phyloP scores from a whole-genome alignment of 2,797 vertebrate genomes.

The Sebastes trivittatus region DNA sequence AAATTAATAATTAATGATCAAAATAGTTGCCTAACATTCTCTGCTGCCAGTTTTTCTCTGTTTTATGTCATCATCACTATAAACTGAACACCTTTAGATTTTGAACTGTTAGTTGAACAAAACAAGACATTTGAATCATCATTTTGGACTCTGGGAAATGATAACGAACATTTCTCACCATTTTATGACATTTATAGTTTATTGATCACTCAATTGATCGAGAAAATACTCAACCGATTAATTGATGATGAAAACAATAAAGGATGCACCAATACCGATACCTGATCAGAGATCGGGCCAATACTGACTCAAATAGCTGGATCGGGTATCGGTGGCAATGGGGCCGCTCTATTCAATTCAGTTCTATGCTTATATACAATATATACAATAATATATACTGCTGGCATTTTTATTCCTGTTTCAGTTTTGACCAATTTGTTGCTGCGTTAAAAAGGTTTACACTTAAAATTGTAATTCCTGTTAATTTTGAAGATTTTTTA shows the following conservation, averaged over 20 bases:
- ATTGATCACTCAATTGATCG: not conserved
- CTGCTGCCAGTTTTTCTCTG: not conserved
- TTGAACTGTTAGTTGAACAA: not conserved
- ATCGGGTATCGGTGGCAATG: no score
- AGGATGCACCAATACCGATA: no score
- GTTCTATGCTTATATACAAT: no score
- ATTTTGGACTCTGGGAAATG: not conserved
- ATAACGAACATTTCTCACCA: not conserved
- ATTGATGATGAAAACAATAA: not conserved
- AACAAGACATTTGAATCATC: not conserved
- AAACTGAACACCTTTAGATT: not conserved
- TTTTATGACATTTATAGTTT: not conserved
- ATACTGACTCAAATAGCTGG: no score
- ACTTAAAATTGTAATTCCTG: no score
- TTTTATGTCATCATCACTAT: not conserved
- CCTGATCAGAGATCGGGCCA: no score
- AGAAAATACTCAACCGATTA: not conserved
- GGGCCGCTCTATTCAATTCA: no score
- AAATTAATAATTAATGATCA: not conserved
- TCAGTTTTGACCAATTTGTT: no score
- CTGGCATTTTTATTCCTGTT: no score
- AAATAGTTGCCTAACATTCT: not conserved
- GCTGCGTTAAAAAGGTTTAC: no score
- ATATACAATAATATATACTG: no score
- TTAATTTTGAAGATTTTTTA: no score